phyloP scores from a whole-genome alignment of 2,797 vertebrate species.

The Lacerta viridis region DNA sequence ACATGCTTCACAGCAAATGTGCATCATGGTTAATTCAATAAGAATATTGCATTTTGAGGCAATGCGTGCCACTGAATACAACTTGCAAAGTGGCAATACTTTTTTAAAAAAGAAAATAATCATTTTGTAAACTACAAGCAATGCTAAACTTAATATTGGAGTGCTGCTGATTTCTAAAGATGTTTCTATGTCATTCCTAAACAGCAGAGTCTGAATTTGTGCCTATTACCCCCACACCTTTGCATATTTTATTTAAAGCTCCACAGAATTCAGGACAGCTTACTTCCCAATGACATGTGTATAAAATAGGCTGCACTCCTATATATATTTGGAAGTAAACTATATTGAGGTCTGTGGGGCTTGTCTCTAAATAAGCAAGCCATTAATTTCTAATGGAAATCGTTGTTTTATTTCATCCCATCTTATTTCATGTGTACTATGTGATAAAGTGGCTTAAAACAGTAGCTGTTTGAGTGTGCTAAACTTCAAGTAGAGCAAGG shows the following conservation, averaged over 20 bases:
- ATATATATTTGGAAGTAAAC: neutral
- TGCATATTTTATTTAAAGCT: neutral
- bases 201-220: slow-evolving; percentile 18
- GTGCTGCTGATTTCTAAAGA: slow-evolving; percentile 12
- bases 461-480: slow-evolving; percentile 13
- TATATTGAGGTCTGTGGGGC: neutral
- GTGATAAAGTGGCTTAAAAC: slow-evolving; percentile 9
- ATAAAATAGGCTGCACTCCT: neutral
- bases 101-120: neutral
- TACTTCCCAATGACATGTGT: neutral
- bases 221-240: neutral
- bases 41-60: neutral
- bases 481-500: neutral
- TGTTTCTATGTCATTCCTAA: slow-evolving; percentile 1
- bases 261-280: neutral
- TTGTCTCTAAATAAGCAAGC: neutral
- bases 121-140: slow-evolving; percentile 5
- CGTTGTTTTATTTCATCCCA: slow-evolving; percentile 4
- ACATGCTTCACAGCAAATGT: neutral
- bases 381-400: neutral
- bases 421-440: neutral
- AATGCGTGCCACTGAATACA: neutral
- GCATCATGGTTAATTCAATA: neutral
- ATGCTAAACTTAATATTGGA: neutral
- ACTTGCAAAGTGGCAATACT: slow-evolving; percentile 10